Conservation (phyloP, 2,888 invertebrate genomes). For the Leptura quadrifasciata region DNA sequence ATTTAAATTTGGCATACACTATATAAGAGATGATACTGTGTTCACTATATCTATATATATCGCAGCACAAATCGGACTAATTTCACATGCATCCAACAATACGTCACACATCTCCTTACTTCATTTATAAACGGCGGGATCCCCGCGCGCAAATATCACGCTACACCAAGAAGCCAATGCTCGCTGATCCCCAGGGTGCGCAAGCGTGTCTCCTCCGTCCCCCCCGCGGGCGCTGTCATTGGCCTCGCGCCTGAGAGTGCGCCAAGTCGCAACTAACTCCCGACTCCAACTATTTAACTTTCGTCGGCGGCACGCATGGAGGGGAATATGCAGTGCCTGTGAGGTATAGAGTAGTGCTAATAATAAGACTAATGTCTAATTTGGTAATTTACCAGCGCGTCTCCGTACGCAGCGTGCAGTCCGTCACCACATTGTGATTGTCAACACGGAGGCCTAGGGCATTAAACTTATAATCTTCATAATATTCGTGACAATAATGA, state of each 20-base stretch:
- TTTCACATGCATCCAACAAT: slow-evolving; percentile 34
- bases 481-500: no score
- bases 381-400: background rate
- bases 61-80: background rate
- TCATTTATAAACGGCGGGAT: slow-evolving; percentile 10
- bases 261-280: slow-evolving; percentile 27
- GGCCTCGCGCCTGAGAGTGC: slow-evolving; percentile 51
- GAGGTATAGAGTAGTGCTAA: slow-evolving; percentile 1
- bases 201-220: slow-evolving; percentile 51
- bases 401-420: background rate
- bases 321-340: slow-evolving; percentile 26
- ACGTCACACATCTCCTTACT: slow-evolving; percentile 33
- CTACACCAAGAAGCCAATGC: slow-evolving; percentile 62
- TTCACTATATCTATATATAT: background rate
- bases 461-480: no score
- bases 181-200: slow-evolving; percentile 58
- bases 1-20: no score
- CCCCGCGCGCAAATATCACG: slow-evolving; percentile 32
- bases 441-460: background rate
- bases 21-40: background rate
- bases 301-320: slow-evolving; percentile 23
- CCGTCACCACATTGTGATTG: background rate
- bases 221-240: slow-evolving; percentile 54
- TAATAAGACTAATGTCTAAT: background rate
- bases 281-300: slow-evolving; percentile 20